Evolutionary conservation across 2,888 invertebrate genomes (phyloP).

Genomic region (Cheilosia vernalis): DNA sequence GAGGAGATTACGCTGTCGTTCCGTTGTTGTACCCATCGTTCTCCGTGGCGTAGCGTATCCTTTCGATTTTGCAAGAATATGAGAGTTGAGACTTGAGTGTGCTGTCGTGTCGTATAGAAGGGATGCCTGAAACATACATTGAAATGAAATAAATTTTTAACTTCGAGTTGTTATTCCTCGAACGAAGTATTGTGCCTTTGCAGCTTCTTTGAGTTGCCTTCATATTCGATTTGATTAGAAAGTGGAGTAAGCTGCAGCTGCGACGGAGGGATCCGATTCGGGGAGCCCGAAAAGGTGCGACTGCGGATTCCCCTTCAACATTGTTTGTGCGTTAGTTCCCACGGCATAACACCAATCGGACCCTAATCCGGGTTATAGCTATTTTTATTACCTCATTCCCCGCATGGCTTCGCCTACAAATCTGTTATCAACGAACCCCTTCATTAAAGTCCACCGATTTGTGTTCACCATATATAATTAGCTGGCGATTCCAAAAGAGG

Average conservation of each 20-base stretch:
- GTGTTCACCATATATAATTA: conserved; percentile 13
- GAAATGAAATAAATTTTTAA: conserved; percentile 67
- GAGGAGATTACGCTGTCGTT: conserved; percentile 64
- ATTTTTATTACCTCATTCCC: conserved; percentile 28
- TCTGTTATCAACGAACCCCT: conserved; percentile 22
- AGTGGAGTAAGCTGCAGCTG: conserved; percentile 26
- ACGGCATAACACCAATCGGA: not conserved
- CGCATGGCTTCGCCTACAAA: conserved; percentile 16
- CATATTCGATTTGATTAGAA: conserved; percentile 51
- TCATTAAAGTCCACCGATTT: conserved; percentile 5
- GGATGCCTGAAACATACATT: conserved; percentile 38
- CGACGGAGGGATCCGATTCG: not conserved
- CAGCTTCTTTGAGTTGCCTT: conserved; percentile 18
- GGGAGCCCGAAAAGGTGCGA: not conserved
- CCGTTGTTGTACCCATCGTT: conserved; percentile 32
- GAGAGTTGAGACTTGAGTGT: conserved; percentile 24
- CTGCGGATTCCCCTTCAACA: not conserved
- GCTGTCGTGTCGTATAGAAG: not conserved
- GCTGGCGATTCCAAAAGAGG: conserved; percentile 1
- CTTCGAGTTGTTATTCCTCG: conserved; percentile 50
- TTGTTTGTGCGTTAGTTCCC: conserved; percentile 1
- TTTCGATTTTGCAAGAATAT: conserved; percentile 54
- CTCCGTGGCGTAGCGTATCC: conserved; percentile 36
- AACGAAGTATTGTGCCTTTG: conserved; percentile 32
- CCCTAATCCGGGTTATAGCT: conserved; percentile 7